Conservation (phyloP, 2,888 invertebrate species). For the Eilema caniola region DNA sequence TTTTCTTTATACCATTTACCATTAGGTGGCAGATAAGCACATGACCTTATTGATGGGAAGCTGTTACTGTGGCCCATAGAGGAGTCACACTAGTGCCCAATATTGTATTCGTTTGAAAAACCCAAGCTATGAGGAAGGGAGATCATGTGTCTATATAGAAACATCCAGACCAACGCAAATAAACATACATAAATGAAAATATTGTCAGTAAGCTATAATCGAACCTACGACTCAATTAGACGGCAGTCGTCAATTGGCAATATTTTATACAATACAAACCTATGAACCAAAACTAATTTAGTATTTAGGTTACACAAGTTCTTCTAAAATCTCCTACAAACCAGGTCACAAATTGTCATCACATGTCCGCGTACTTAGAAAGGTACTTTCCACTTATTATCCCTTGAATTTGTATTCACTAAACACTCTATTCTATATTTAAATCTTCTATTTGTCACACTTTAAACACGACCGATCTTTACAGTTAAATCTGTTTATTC, state of each 20-base stretch:
- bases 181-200: too few relatives aligned
- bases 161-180: not conserved
- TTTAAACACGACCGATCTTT: constrained; percentile 20
- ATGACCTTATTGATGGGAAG: too few relatives aligned
- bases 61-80: too few relatives aligned
- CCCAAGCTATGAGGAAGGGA: too few relatives aligned
- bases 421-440: not conserved
- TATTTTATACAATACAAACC: constrained; percentile 1
- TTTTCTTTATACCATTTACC: too few relatives aligned
- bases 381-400: not conserved
- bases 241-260: not conserved
- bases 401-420: not conserved
- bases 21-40: too few relatives aligned
- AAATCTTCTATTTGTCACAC: constrained; percentile 26
- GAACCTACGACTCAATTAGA: not conserved
- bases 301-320: not conserved
- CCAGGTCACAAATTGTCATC: not conserved
- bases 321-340: not conserved
- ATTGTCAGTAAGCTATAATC: not conserved
- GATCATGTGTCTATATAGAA: not conserved
- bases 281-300: not conserved
- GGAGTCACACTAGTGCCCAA: too few relatives aligned
- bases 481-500: constrained; percentile 32
- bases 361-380: not conserved
- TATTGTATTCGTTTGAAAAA: too few relatives aligned